Evolutionary conservation across 2,797 vertebrate genomes (phyloP).

Genomic region (Danio kyathit): DNA sequence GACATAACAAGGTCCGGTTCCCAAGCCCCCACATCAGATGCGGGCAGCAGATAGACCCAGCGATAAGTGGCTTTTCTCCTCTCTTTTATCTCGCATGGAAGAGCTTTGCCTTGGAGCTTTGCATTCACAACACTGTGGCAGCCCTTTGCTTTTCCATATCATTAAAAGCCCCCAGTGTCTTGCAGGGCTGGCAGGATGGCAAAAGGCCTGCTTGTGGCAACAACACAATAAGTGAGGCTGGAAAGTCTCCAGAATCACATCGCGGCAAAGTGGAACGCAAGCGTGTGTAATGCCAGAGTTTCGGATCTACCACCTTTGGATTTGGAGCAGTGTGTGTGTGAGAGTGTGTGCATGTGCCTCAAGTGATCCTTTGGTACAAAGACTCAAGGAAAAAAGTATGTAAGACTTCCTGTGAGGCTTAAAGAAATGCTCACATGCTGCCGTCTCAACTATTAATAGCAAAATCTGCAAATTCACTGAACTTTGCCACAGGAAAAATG

Average conservation of each 20-base stretch:
- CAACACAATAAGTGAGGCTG: conserved; percentile 52
- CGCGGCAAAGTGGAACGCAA: conserved; percentile 15
- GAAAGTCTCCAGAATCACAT: conserved; percentile 49
- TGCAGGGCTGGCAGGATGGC: conserved; percentile 36
- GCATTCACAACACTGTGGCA: conserved; percentile 54
- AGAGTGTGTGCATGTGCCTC: conserved; percentile 28
- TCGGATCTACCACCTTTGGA: conserved; percentile 15
- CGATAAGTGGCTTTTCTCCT: conserved; percentile 63
- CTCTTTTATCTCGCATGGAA: conserved; percentile 58
- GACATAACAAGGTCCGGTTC: conserved; percentile 61
- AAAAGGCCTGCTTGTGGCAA: conserved; percentile 49
- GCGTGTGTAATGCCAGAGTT: conserved; percentile 43
- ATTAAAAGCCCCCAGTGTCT: conserved; percentile 56
- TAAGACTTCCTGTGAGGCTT: conserved; percentile 43
- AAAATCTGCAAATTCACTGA: conserved; percentile 34
- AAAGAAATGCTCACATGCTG: conserved; percentile 34
- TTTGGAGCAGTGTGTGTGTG: conserved; percentile 15
- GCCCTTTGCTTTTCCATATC: conserved; percentile 51
- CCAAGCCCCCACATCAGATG: conserved; percentile 60
- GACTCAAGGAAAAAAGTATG: conserved; percentile 10
- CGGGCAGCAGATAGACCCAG: conserved; percentile 57
- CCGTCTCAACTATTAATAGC: conserved; percentile 53
- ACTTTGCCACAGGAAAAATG: conserved; percentile 36
- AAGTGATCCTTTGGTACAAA: conserved; percentile 46
- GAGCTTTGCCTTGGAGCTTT: conserved; percentile 56